Evolutionary conservation across 2,797 vertebrate species (phyloP).

Genomic region (Pteronotus mesoamericanus): DNA sequence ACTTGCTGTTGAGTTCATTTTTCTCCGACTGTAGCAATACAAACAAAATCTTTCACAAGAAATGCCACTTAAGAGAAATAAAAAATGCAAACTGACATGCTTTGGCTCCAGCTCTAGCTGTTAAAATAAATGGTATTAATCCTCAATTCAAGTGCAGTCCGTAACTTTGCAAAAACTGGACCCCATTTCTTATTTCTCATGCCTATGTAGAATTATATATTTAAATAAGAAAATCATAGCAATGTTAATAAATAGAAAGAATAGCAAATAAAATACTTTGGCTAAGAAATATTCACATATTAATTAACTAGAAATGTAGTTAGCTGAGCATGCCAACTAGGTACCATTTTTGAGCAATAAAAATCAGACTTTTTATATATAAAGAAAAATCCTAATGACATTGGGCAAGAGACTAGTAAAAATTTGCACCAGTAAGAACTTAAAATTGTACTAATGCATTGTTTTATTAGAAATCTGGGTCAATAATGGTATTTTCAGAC

Average conservation of each 20-base stretch:
- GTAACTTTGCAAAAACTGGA: slow-evolving; percentile 58
- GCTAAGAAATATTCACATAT: slow-evolving; percentile 3
- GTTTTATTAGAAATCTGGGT: not conserved
- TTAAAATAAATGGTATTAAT: slow-evolving; percentile 76
- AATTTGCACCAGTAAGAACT: slow-evolving; percentile 1
- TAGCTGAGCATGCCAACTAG: not conserved
- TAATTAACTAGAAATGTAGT: slow-evolving; percentile 43
- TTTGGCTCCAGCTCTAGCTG: slow-evolving; percentile 73
- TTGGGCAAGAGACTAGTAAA: not conserved
- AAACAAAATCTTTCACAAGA: slow-evolving; percentile 80
- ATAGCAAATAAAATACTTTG: slow-evolving; percentile 40
- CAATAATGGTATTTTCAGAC: not conserved
- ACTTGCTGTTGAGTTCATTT: slow-evolving; percentile 32
- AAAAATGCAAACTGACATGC: slow-evolving; percentile 79
- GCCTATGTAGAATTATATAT: slow-evolving; percentile 39
- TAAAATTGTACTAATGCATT: slow-evolving; percentile 10
- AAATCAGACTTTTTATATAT: slow-evolving; percentile 20
- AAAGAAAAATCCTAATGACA: slow-evolving; percentile 28
- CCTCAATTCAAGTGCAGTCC: slow-evolving; percentile 54
- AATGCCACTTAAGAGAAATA: slow-evolving; percentile 78
- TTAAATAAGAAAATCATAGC: slow-evolving; percentile 3
- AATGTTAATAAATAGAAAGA: slow-evolving; percentile 43
- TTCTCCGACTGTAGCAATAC: slow-evolving; percentile 69
- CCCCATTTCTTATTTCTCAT: slow-evolving; percentile 4
- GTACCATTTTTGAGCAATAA: not conserved